phyloP scores from a whole-genome alignment of 2,797 vertebrate species.

The Poecilia velifera region DNA sequence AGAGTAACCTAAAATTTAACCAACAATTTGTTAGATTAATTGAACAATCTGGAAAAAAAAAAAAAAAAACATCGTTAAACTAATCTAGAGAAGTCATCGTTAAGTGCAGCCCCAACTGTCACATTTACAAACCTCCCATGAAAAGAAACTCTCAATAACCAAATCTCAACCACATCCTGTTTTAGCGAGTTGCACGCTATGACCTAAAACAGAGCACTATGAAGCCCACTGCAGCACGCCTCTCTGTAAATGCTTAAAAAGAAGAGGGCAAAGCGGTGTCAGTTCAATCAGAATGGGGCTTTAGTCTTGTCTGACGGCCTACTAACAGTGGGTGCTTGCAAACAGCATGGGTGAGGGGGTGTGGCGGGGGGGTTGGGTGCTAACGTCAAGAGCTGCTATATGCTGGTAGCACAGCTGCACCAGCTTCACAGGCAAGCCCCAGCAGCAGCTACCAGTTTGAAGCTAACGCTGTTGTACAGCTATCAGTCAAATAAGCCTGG shows the following conservation, averaged over 20 bases:
- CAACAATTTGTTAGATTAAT: neutral
- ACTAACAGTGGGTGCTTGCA: conserved; percentile 2
- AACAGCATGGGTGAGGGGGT: conserved; percentile 1
- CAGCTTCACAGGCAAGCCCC: neutral
- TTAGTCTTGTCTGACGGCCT: conserved; percentile 19
- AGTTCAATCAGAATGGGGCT: conserved; percentile 22
- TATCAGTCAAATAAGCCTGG: neutral
- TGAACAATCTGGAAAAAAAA: neutral
- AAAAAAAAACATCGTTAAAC: neutral
- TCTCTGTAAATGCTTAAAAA: conserved; percentile 17
- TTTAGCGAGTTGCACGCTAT: conserved; percentile 17
- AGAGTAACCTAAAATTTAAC: neutral
- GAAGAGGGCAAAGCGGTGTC: neutral
- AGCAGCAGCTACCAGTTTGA: neutral
- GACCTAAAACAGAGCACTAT: conserved; percentile 10
- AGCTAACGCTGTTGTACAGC: conserved; percentile 1
- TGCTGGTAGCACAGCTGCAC: conserved; percentile 26
- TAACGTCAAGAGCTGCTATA: conserved; percentile 13
- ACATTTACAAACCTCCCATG: conserved; percentile 21
- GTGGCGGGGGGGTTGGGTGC: neutral
- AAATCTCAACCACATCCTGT: conserved; percentile 65
- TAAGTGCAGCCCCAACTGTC: conserved; percentile 2
- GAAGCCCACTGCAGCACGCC: conserved; percentile 9
- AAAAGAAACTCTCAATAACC: conserved; percentile 37
- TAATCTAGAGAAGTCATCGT: neutral